A percentile compares a stretch with the other conserved stretches of the same genome.
Conservation (phyloP, 2,888 invertebrate genomes). For the Drosophila neotestacea region DNA sequence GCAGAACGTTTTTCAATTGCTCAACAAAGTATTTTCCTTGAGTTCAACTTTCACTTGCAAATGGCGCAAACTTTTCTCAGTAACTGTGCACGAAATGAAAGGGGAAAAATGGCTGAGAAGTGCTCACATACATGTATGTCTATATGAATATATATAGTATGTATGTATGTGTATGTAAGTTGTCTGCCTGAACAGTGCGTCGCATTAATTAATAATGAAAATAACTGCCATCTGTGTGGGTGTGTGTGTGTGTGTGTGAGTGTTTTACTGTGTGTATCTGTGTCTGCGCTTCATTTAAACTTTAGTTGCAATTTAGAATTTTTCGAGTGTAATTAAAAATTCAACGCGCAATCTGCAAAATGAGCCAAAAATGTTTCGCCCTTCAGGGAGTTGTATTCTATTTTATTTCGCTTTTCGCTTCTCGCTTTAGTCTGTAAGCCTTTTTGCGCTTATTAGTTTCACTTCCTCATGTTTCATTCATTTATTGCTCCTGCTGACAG, state of each 20-base stretch:
- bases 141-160: background rate
- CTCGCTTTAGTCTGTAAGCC: slow-evolving; percentile 8
- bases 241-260: slow-evolving; percentile 13
- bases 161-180: slow-evolving; percentile 16
- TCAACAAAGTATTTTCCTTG: slow-evolving; percentile 69
- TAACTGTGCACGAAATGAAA: slow-evolving; percentile 40
- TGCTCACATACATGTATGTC: background rate
- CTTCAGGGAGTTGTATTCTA: slow-evolving; percentile 29
- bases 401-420: slow-evolving; percentile 3
- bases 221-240: slow-evolving; percentile 32
- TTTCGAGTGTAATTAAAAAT: slow-evolving; percentile 74
- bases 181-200: slow-evolving; percentile 52
- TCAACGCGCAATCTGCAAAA: slow-evolving; percentile 63
- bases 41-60: slow-evolving; percentile 65
- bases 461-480: slow-evolving; percentile 14
- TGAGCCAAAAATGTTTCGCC: slow-evolving; percentile 53
- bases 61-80: slow-evolving; percentile 65
- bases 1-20: slow-evolving; percentile 76
- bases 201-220: slow-evolving; percentile 76
- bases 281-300: slow-evolving; percentile 63
- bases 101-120: slow-evolving; percentile 3
- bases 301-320: slow-evolving; percentile 70
- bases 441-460: slow-evolving; percentile 42
- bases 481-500: slow-evolving; percentile 14
- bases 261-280: slow-evolving; percentile 18